phyloP scores from a whole-genome alignment of 2,113 vertebrate genomes.

The Lathamus discolor region DNA sequence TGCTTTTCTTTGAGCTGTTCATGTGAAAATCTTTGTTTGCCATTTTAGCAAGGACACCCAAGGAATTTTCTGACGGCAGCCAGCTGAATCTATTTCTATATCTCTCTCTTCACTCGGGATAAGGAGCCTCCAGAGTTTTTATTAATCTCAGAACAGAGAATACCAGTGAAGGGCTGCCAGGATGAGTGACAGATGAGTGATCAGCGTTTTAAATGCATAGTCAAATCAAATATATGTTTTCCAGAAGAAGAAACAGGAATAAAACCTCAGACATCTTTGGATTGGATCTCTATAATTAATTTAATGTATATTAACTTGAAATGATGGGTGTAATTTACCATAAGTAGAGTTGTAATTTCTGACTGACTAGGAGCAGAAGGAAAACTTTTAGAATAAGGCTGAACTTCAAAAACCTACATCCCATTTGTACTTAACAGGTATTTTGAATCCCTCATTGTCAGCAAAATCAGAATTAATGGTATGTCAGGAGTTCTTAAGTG shows the following conservation, averaged over 20 bases:
- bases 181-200: not conserved
- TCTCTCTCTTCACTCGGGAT: not conserved
- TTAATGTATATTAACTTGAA: not conserved
- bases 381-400: not conserved
- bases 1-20: not conserved
- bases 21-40: not conserved
- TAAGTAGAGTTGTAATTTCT: not conserved
- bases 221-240: slow-evolving; percentile 26
- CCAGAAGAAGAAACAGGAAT: not conserved
- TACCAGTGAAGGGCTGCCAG: slow-evolving; percentile 1
- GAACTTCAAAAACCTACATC: not conserved
- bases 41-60: not conserved
- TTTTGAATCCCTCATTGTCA: not conserved
- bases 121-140: not conserved
- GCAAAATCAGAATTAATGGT: not conserved
- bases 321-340: not conserved
- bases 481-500: not conserved
- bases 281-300: not conserved
- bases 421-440: not conserved
- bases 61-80: not conserved
- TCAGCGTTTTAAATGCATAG: not conserved
- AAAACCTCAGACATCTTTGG: not conserved
- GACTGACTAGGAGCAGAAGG: not conserved
- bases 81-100: not conserved
- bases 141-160: not conserved